These are phyloP conservation scores for Coreius guichenoti DNA, from an alignment of 2,797 vertebrate genomes.

Conservation along the genomic window DNA sequence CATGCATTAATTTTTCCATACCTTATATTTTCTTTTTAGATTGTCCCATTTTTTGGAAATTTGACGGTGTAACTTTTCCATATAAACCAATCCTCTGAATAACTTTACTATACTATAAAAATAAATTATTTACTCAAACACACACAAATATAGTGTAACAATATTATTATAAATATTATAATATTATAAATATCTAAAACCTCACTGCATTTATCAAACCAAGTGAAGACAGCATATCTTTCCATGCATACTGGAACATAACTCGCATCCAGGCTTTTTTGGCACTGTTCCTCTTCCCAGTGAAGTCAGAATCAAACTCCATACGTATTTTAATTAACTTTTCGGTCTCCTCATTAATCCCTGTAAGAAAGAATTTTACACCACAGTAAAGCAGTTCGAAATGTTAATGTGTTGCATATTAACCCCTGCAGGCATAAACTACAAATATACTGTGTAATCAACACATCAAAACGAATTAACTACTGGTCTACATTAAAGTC, in stretches of 20 bases:
- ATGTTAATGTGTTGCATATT: too few relatives aligned
- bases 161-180: neutral
- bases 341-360: conserved; percentile 2
- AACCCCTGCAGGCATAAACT: too few relatives aligned
- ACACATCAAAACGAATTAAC: too few relatives aligned
- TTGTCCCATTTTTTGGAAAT: conserved; percentile 6
- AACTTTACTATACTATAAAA: neutral
- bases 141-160: neutral
- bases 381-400: neutral
- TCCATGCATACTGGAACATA: too few relatives aligned
- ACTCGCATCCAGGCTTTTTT: conserved; percentile 4
- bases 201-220: too few relatives aligned
- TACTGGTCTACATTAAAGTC: too few relatives aligned
- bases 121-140: neutral
- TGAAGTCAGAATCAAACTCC: neutral
- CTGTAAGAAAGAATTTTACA: neutral
- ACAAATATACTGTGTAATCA: too few relatives aligned
- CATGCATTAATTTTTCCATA: neutral
- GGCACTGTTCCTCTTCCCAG: conserved; percentile 4
- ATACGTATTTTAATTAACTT: too few relatives aligned
- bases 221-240: too few relatives aligned
- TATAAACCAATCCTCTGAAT: neutral
- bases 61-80: neutral
- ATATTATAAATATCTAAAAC: too few relatives aligned
- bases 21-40: conserved; percentile 6